A percentile compares a stretch with the other conserved stretches of the same genome.
These are phyloP conservation scores for Babyrousa celebensis DNA, from an alignment of 2,797 vertebrate genomes.

Conservation along the genomic window DNA sequence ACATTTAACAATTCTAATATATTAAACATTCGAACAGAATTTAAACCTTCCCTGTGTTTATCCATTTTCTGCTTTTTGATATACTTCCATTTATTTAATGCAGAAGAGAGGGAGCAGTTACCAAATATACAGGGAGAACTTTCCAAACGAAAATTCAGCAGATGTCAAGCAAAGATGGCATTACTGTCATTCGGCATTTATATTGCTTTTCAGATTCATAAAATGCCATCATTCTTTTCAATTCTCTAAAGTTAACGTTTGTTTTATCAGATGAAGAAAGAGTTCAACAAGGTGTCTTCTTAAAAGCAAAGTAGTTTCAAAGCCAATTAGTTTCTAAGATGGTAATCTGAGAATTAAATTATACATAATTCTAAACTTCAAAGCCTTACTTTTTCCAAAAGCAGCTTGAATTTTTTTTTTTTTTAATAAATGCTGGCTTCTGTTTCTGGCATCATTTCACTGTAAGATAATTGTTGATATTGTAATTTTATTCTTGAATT, in stretches of 20 bases:
- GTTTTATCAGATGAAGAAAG: conserved; percentile 48
- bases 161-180: not conserved
- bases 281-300: conserved; percentile 43
- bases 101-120: not conserved
- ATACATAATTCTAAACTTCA: conserved; percentile 19
- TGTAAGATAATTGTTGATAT: not conserved
- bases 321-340: conserved; percentile 61
- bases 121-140: not conserved
- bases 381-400: conserved; percentile 50
- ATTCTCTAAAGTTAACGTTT: conserved; percentile 16
- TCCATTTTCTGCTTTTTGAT: not conserved
- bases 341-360: conserved; percentile 68
- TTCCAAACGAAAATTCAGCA: conserved; percentile 40
- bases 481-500: conserved; percentile 9
- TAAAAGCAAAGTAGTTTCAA: conserved; percentile 62
- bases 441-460: not conserved
- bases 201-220: conserved; percentile 47
- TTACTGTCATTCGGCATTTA: conserved; percentile 53
- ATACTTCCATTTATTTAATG: conserved; percentile 41
- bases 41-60: not conserved
- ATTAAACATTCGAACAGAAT: conserved; percentile 12
- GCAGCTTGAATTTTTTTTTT: not conserved
- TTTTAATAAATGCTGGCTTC: conserved; percentile 21
- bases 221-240: conserved; percentile 55
- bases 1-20: conserved; percentile 21